A percentile compares a stretch with the other conserved stretches of the same genome.
These are phyloP conservation scores for Torymus aiolomorphi DNA, from an alignment of 2,888 invertebrate species.

Conservation along the genomic window DNA sequence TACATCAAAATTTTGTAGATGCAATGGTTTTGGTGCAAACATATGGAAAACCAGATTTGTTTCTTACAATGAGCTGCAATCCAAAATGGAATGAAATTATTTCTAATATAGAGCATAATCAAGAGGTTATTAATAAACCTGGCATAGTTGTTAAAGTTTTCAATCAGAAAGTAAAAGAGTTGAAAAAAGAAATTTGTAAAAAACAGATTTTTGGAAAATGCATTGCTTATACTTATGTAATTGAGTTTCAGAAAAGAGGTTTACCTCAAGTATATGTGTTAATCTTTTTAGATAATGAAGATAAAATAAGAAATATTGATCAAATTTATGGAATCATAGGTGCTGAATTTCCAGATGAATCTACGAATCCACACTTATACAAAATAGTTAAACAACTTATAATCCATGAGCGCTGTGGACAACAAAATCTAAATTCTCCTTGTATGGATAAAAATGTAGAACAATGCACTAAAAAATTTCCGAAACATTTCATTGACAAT, in stretches of 20 bases:
- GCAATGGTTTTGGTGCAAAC: too few relatives aligned
- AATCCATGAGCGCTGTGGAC: constrained; percentile 23
- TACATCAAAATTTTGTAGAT: too few relatives aligned
- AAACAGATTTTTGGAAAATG: neutral
- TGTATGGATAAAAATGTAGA: constrained; percentile 23
- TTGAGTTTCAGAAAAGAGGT: constrained; percentile 7
- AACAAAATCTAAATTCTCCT: neutral
- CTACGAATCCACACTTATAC: neutral
- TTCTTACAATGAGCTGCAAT: too few relatives aligned
- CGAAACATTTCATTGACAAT: neutral
- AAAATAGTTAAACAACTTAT: constrained; percentile 24
- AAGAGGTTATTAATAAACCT: too few relatives aligned
- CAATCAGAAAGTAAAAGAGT: too few relatives aligned
- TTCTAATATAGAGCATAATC: too few relatives aligned
- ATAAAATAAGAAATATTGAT: neutral
- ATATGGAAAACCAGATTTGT: too few relatives aligned
- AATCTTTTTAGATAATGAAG: neutral
- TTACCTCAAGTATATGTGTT: constrained; percentile 5
- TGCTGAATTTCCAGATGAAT: constrained; percentile 7
- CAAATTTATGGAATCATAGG: neutral
- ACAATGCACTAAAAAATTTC: constrained; percentile 6
- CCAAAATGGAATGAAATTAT: too few relatives aligned
- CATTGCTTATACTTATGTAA: neutral
- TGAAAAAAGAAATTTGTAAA: neutral
- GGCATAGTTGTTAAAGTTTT: too few relatives aligned